Conservation (phyloP, 1,140 invertebrate genomes). For the Sycophaga agraensis region DNA sequence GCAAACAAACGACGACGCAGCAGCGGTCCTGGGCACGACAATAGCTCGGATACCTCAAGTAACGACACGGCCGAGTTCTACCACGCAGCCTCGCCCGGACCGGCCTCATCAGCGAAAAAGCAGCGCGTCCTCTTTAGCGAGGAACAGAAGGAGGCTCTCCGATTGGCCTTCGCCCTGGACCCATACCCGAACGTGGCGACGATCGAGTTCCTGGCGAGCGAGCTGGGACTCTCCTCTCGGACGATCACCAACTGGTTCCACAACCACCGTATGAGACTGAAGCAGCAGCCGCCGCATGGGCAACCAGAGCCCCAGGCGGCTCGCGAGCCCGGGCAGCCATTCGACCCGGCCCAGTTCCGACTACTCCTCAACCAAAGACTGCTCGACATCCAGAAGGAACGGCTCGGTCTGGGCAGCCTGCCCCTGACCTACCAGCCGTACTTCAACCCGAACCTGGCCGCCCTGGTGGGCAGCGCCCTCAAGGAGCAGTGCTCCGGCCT, state of each 20-base stretch:
- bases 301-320: slow-evolving; percentile 69
- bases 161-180: slow-evolving; percentile 90
- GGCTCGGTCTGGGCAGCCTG: slow-evolving; percentile 63
- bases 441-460: slow-evolving; percentile 73
- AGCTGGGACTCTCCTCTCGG: slow-evolving; percentile 87
- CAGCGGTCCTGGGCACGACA: slow-evolving; percentile 78
- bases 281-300: slow-evolving; percentile 80
- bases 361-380: slow-evolving; percentile 84
- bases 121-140: slow-evolving; percentile 94
- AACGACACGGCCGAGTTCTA: slow-evolving; percentile 89
- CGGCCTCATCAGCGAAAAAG: slow-evolving; percentile 81
- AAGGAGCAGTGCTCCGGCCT: slow-evolving; percentile 78
- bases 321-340: slow-evolving; percentile 71
- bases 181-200: slow-evolving; percentile 94
- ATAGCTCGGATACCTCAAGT: slow-evolving; percentile 82
- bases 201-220: slow-evolving; percentile 91
- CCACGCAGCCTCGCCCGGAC: slow-evolving; percentile 78
- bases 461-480: slow-evolving; percentile 65
- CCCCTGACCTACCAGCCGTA: slow-evolving; percentile 75
- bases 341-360: slow-evolving; percentile 89
- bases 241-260: slow-evolving; percentile 99
- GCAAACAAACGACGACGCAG: slow-evolving; percentile 84
- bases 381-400: slow-evolving; percentile 80
- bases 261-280: slow-evolving; percentile 97
- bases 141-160: slow-evolving; percentile 95